Conservation (phyloP, 92 coral and sea anemone genomes). For the Isaurus tuberculatus region DNA sequence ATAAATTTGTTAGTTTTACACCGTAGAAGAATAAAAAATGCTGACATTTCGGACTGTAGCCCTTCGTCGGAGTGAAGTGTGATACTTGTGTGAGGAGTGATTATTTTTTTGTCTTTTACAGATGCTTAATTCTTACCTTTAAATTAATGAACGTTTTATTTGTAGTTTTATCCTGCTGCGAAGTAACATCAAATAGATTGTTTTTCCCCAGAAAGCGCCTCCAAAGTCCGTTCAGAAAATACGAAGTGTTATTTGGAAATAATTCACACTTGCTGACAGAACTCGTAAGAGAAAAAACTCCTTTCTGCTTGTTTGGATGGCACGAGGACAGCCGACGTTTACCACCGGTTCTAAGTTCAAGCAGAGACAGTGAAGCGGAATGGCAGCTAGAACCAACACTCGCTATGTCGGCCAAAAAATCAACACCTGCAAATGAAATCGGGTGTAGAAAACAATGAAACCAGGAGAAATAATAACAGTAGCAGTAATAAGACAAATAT, state of each 20-base stretch:
- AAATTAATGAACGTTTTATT: background rate
- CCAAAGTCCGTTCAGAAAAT: slow-evolving; percentile 9
- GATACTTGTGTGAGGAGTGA: too few relatives aligned
- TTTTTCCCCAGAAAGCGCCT: background rate
- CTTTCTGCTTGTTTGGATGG: background rate
- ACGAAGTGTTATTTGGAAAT: background rate
- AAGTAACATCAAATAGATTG: background rate
- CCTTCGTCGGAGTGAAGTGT: too few relatives aligned
- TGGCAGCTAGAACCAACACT: background rate
- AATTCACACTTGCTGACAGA: background rate
- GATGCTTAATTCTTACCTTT: background rate
- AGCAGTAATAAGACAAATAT: background rate
- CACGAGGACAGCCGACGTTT: background rate
- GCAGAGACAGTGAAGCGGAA: background rate
- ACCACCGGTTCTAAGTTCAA: background rate
- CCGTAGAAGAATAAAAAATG: too few relatives aligned
- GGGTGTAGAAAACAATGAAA: background rate
- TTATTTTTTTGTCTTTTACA: too few relatives aligned
- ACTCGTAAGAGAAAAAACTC: background rate
- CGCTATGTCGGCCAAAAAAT: slow-evolving; percentile 7
- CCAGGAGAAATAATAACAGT: background rate
- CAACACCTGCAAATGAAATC: background rate
- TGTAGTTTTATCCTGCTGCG: background rate
- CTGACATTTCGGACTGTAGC: too few relatives aligned
- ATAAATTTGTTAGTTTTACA: too few relatives aligned